Evolutionary conservation across 1,140 invertebrate species (phyloP), one percentile per base, ranked within the genome.

Genomic region (Trialeurodes vaporariorum): DNA sequence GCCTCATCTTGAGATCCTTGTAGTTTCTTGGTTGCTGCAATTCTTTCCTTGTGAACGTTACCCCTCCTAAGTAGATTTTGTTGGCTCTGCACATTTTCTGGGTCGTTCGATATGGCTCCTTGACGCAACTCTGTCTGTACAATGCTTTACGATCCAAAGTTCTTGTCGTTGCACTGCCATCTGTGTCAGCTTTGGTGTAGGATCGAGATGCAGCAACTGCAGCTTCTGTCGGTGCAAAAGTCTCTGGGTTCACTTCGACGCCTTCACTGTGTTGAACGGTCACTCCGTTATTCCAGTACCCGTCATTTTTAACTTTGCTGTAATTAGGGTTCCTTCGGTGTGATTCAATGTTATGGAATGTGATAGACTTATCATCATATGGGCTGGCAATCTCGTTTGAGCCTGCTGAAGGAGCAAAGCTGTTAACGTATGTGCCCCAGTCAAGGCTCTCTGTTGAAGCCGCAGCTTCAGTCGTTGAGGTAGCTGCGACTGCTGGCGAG

Each of bases 221-320:
- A 21, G 25, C 22, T 25, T 34, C 40, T 2, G 64, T 27, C 9
- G 26, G 66, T 12, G 59, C 25, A 25, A 67, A 67, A 13, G 66
- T 67, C 24, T 72, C 71, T 1, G 71, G 26, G 12, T 65, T 68
- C 12, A 71, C 69, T n/a, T 73, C 73, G 59, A 69, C 72, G 61
- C 73, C 67, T 25, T 72, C 70, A 64, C 73, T 74, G 64, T 74
- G 73, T 64, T 74, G 73, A 24, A 74, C 70, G 0, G 73, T 73
- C 1, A 74, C 73, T 1, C 67, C 70, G 61, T 74, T 70, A 27
- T 72, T 74, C 72, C 72, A 74, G 27, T 70, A 73, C 27, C 70
- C 70, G 24, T 70, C 67, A 65, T 58, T n/a, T n/a, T 25, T 61
- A 34, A 22, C 21, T 11, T 59, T 68, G 27, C 13, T 5, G 21